These are phyloP conservation scores for Cossypha dichroa DNA, from an alignment of 2,797 vertebrate species.

Conservation along the genomic window DNA sequence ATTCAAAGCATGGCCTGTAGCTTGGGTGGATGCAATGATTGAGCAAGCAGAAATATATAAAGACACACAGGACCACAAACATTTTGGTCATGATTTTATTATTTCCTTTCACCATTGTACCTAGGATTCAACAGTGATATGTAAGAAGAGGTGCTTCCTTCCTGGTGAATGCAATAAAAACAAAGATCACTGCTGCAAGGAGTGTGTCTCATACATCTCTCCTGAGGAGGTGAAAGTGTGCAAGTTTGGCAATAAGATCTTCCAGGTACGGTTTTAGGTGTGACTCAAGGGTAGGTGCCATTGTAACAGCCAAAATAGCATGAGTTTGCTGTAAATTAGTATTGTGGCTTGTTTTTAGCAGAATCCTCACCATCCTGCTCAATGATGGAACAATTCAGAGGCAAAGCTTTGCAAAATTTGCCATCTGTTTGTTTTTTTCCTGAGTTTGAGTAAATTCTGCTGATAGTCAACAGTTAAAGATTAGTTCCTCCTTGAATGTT, in stretches of 20 bases:
- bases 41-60: not conserved
- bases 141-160: conserved; percentile 85
- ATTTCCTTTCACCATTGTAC: not conserved
- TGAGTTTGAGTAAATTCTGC: not conserved
- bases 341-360: not conserved
- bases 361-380: not conserved
- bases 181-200: conserved; percentile 83
- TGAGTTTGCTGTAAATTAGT: not conserved
- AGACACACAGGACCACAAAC: not conserved
- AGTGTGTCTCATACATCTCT: conserved; percentile 86
- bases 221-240: conserved; percentile 89
- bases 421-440: not conserved
- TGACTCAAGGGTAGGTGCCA: not conserved
- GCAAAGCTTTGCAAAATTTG: not conserved
- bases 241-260: conserved; percentile 91
- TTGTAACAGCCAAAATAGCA: not conserved
- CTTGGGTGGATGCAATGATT: not conserved
- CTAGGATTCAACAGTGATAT: conserved; percentile 93
- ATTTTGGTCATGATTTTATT: not conserved
- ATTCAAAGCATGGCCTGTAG: not conserved
- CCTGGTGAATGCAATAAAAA: conserved; percentile 79
- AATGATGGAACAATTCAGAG: not conserved
- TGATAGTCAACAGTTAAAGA: not conserved
- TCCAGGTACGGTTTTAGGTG: conserved; percentile 82
- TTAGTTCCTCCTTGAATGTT: not conserved